Conservation (phyloP, 2,113 vertebrate genomes). For the Nipponia nippon region DNA sequence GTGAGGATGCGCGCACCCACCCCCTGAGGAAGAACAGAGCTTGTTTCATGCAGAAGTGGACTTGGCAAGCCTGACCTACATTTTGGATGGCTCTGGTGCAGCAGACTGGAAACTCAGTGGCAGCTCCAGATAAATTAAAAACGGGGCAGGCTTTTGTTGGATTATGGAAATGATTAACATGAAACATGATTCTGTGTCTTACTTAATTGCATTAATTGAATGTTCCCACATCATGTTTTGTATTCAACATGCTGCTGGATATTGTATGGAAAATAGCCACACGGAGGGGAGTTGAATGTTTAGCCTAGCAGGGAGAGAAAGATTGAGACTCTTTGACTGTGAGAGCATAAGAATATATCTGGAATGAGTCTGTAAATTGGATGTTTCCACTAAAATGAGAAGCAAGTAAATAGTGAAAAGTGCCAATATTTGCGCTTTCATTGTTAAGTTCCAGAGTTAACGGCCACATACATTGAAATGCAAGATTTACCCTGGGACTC, state of each 20-base stretch:
- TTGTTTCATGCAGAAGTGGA: background rate
- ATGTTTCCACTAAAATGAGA: background rate
- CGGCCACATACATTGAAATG: background rate
- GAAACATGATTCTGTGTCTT: background rate
- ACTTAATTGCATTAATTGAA: constrained; percentile 12
- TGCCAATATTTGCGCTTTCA: background rate
- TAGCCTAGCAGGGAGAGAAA: background rate
- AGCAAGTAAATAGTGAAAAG: background rate
- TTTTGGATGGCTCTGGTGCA: constrained; percentile 40
- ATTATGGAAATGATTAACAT: constrained; percentile 2
- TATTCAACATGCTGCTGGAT: background rate
- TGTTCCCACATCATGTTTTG: background rate
- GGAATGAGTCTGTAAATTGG: background rate
- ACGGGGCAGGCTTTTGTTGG: constrained; percentile 42
- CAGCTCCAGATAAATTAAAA: constrained; percentile 18
- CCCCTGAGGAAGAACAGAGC: background rate
- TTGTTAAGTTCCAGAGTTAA: background rate
- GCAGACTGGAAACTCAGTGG: constrained; percentile 52
- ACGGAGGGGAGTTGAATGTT: background rate
- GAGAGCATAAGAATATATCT: background rate
- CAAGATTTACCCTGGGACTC: background rate
- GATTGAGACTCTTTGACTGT: background rate
- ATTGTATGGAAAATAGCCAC: background rate
- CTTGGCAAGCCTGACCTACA: constrained; percentile 59
- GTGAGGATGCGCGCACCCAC: background rate